Conservation (phyloP, 23 tunicate species). For the Styela clava region DNA sequence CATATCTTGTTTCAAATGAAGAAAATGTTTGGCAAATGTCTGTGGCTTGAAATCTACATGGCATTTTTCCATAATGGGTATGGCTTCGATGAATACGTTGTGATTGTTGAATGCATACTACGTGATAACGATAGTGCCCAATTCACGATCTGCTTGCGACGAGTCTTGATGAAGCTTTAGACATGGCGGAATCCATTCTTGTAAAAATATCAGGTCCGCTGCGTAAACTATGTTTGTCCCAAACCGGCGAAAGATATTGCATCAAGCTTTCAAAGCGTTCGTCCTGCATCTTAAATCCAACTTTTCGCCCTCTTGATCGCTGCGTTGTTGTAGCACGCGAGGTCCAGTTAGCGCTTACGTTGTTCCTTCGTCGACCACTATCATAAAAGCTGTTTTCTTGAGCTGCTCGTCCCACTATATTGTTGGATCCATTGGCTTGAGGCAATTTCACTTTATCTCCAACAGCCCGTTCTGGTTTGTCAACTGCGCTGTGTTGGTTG, state of each 20-base stretch:
- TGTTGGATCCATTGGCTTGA: neutral
- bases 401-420: neutral
- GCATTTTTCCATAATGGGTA: neutral
- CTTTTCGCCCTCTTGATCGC: constrained; percentile 15
- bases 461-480: neutral
- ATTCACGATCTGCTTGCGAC: constrained; percentile 17
- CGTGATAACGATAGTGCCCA: neutral
- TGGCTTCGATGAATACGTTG: too few species aligned
- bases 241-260: constrained; percentile 20
- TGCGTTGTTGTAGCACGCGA: constrained; percentile 21
- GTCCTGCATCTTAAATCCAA: constrained; percentile 16
- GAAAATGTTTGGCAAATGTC: neutral
- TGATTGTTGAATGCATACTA: neutral
- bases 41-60: neutral
- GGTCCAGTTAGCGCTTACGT: constrained; percentile 7
- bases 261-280: constrained; percentile 26
- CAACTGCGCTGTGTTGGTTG: neutral
- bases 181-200: constrained; percentile 25
- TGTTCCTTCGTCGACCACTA: neutral
- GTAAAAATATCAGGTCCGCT: constrained; percentile 15
- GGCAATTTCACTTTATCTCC: constrained; percentile 13
- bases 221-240: constrained; percentile 17
- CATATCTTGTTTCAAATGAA: too few species aligned
- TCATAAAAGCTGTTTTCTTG: neutral
- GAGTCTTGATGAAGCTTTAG: constrained; percentile 13